Base-by-base conservation (phyloP, 2,113 vertebrate genomes). In the Malurus cyaneus region DNA sequence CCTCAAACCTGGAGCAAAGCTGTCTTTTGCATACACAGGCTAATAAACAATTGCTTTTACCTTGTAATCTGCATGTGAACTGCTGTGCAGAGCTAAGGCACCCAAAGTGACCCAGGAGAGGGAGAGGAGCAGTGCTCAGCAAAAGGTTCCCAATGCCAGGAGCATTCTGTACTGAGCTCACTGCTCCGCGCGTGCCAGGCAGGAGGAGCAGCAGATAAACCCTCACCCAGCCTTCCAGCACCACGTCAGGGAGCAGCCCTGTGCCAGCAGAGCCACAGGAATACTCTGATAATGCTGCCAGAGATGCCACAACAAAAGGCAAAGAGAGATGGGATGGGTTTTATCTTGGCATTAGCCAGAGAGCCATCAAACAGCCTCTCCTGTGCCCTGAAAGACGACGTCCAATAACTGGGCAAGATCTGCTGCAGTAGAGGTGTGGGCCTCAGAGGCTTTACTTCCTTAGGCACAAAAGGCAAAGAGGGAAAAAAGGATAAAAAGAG, bases 201-300 rank as follows among this genome's bases (percentile, higher is more conserved):
- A 83, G 76, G 67, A 44, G 4, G 1, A 82, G 86, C 25, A 42
- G 89, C 86, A 86, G 93, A 92, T 80, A 83, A 93, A 61, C 11
- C 50, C 60, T 5, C 42, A 41, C 42, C 80, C 69, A 36, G 83
- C 16, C 82, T 60, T 79, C 88, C 93, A 81, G 47, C 44, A 41
- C 34, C 57, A 14, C 0, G 8, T 9, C 78, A 74, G 65, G 67
- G 80, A 83, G 65, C 80, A 79, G 74, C 59, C 64, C 16, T 2
- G 17, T 32, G 88, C 82, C 88, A 95, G 88, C 82, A 86, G 31
- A 85, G 6, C 79, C 81, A 66, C 73, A 49, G 93, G 44, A 34
- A 56, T 12, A 11, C 7, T 78, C 89, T 87, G 78, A 59, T 3
- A 39, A 5, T 6, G 44, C 87, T 87, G 77, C 50, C 73, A 84